Conservation (phyloP, 2,113 vertebrate genomes). For the Anser cygnoides region DNA sequence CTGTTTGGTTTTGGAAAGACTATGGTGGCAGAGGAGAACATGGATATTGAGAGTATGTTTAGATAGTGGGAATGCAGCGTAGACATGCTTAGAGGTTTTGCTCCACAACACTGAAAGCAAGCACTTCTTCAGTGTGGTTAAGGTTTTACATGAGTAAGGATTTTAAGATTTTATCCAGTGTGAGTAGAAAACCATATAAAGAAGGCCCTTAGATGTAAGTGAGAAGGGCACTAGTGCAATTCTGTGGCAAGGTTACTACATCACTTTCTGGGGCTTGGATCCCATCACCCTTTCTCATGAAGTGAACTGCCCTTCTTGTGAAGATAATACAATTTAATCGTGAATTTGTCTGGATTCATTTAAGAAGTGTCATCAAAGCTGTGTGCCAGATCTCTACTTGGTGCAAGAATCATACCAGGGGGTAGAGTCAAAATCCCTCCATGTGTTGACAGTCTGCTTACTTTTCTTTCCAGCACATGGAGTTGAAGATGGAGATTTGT, state of each 20-base stretch:
- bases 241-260: neutral
- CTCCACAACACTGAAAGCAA: neutral
- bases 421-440: neutral
- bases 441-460: neutral
- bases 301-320: neutral
- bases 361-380: constrained; percentile 16
- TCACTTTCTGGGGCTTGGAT: neutral
- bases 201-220: fast-evolving
- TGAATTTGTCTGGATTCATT: constrained; percentile 18
- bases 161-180: neutral
- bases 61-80: neutral
- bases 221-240: neutral
- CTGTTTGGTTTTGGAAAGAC: neutral
- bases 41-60: neutral
- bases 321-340: neutral
- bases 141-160: neutral
- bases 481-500: neutral
- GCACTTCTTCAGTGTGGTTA: neutral
- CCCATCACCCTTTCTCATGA: neutral
- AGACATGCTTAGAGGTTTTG: neutral
- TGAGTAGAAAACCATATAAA: neutral
- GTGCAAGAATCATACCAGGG: neutral
- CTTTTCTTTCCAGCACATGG: neutral
- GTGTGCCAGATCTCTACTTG: neutral
- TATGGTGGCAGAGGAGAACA: neutral